Evolutionary conservation across 2,797 vertebrate species (phyloP).

Genomic region (Sebastes paucispinis): DNA sequence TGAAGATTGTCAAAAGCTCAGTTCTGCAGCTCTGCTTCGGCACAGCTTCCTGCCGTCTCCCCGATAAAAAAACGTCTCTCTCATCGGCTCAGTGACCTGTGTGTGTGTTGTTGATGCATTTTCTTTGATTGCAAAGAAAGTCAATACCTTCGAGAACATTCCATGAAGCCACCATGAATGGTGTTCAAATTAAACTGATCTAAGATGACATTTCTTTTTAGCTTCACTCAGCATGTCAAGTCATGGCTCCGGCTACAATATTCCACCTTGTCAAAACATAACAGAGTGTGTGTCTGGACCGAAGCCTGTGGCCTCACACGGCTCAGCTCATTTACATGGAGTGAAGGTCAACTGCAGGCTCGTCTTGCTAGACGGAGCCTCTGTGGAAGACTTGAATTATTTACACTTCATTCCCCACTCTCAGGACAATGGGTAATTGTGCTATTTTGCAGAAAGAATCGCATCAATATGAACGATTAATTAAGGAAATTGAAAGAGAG

Average conservation of each 20-base stretch:
- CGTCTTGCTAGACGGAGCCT: background rate
- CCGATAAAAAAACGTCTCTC: slow-evolving; percentile 32
- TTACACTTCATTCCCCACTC: slow-evolving; percentile 29
- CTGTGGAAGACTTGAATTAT: slow-evolving; percentile 39
- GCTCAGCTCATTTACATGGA: slow-evolving; percentile 48
- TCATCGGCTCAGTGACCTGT: slow-evolving; percentile 22
- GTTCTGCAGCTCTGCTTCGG: slow-evolving; percentile 30
- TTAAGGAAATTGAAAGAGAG: background rate
- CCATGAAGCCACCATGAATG: background rate
- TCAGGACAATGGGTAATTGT: background rate
- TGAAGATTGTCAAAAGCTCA: slow-evolving; percentile 29
- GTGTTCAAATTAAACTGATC: background rate
- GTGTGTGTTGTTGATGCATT: background rate
- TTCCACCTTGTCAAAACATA: slow-evolving; percentile 25
- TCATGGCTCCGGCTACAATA: background rate
- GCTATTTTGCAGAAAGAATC: slow-evolving; percentile 13
- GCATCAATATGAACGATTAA: background rate
- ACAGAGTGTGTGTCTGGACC: slow-evolving; percentile 7
- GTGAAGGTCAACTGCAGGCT: slow-evolving; percentile 41
- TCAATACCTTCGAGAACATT: slow-evolving; percentile 12
- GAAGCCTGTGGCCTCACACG: background rate
- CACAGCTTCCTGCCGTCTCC: slow-evolving; percentile 17
- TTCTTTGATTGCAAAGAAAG: slow-evolving; percentile 15
- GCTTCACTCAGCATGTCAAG: background rate
- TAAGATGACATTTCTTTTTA: background rate